Evolutionary conservation across 2,797 vertebrate species (phyloP).

Genomic region (Siniperca scherzeri): DNA sequence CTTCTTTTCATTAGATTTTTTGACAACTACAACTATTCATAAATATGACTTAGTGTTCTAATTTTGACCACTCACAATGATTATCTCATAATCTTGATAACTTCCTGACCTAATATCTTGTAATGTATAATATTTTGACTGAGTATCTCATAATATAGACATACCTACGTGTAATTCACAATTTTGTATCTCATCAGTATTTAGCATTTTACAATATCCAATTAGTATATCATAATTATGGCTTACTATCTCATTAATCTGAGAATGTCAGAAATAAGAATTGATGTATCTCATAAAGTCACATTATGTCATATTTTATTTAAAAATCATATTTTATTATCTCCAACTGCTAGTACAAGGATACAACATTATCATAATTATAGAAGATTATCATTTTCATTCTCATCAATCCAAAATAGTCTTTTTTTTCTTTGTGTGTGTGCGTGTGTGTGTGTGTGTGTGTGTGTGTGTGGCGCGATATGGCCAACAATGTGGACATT

Average conservation of each 20-base stretch:
- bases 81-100: background rate
- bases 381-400: background rate
- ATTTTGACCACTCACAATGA: background rate
- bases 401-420: background rate
- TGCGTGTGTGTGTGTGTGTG: conserved; percentile 17
- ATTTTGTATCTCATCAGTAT: background rate
- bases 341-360: background rate
- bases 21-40: background rate
- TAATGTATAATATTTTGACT: background rate
- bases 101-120: background rate
- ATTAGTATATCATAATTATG: background rate
- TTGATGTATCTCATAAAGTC: background rate
- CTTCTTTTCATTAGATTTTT: background rate
- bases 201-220: background rate
- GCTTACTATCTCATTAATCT: background rate
- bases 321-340: background rate
- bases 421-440: background rate
- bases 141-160: background rate
- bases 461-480: background rate
- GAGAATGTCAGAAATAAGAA: background rate
- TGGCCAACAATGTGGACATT: background rate
- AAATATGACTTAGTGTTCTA: background rate
- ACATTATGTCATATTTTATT: too few species aligned
- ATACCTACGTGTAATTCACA: background rate
- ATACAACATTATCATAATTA: background rate